These are phyloP conservation scores for Etheostoma nigrum DNA, from an alignment of 2,797 vertebrate species.

Conservation along the genomic window DNA sequence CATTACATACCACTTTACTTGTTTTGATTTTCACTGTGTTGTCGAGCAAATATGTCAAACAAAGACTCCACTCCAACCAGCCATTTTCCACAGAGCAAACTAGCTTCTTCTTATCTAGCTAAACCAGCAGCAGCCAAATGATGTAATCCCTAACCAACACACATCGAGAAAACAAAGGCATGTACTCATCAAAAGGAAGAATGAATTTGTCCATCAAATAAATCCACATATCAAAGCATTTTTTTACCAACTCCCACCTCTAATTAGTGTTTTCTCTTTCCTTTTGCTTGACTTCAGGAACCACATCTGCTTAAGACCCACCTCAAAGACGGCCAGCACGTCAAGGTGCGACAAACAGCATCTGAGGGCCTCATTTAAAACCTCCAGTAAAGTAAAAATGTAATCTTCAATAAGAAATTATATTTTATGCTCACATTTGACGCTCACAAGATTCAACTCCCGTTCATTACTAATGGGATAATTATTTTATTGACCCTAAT, in stretches of 20 bases:
- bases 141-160: slow-evolving; percentile 69
- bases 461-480: slow-evolving; percentile 14
- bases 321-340: slow-evolving; percentile 24
- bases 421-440: slow-evolving; percentile 10
- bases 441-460: slow-evolving; percentile 17
- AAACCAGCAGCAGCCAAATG: slow-evolving; percentile 49
- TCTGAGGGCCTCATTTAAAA: slow-evolving; percentile 36
- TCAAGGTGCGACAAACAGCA: slow-evolving; percentile 13
- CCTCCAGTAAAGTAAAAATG: neutral
- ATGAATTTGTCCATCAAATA: slow-evolving; percentile 17
- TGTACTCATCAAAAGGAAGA: slow-evolving; percentile 13
- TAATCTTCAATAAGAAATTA: neutral
- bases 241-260: slow-evolving; percentile 21
- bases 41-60: slow-evolving; percentile 42
- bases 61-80: slow-evolving; percentile 53
- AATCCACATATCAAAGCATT: slow-evolving; percentile 9
- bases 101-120: slow-evolving; percentile 58
- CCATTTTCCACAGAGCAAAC: slow-evolving; percentile 60
- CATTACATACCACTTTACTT: neutral
- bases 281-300: slow-evolving; percentile 39
- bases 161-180: slow-evolving; percentile 53
- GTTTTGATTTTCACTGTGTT: slow-evolving; percentile 13
- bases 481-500: slow-evolving; percentile 6
- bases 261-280: slow-evolving; percentile 39
- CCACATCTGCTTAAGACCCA: slow-evolving; percentile 13